Conservation (phyloP, 2,113 vertebrate species). For the Spilogale gracilis region DNA sequence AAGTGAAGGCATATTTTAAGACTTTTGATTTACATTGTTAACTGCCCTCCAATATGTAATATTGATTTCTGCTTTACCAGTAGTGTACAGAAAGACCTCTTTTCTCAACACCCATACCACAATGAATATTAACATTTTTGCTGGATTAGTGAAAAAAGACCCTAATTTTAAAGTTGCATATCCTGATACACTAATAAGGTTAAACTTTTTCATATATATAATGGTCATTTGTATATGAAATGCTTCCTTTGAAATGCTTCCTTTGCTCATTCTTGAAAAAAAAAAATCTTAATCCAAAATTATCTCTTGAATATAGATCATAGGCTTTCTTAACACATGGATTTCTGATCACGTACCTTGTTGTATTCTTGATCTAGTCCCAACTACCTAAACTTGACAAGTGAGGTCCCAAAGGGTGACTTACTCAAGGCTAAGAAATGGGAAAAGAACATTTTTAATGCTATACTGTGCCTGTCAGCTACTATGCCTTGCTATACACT, state of each 20-base stretch:
- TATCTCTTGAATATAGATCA: conserved; percentile 32
- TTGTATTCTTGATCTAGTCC: not conserved
- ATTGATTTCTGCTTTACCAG: not conserved
- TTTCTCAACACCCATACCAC: not conserved
- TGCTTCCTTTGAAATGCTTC: not conserved
- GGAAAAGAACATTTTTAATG: not conserved
- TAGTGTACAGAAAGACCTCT: not conserved
- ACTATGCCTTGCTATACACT: not conserved
- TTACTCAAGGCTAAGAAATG: not conserved
- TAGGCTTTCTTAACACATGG: not conserved
- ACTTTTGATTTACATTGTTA: conserved; percentile 42
- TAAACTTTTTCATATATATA: conserved; percentile 23
- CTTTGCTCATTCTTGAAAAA: not conserved
- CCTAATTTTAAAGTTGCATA: not conserved
- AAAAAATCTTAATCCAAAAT: conserved; percentile 1
- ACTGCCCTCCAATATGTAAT: not conserved
- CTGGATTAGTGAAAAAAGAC: not conserved
- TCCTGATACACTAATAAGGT: not conserved
- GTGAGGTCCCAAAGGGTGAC: not conserved
- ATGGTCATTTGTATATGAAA: not conserved
- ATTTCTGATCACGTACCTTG: not conserved
- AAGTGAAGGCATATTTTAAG: conserved; percentile 47
- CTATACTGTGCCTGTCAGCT: not conserved
- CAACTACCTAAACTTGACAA: not conserved
- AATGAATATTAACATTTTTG: not conserved